Conservation (phyloP, 2,113 vertebrate genomes). For the Pontoporia blainvillei region DNA sequence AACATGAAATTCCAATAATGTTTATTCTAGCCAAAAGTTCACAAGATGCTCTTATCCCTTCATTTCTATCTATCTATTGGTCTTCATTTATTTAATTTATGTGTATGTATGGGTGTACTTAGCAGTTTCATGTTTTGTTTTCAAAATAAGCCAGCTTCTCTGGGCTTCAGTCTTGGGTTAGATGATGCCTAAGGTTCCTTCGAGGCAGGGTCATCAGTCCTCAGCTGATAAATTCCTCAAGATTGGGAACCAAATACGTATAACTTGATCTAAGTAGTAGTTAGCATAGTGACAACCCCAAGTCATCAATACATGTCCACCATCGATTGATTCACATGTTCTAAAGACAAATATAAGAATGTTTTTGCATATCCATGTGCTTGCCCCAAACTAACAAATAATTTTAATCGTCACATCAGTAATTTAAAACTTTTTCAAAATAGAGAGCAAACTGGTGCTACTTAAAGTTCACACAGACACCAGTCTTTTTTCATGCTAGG, state of each 20-base stretch:
- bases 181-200: background rate
- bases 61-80: background rate
- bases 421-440: constrained; percentile 62
- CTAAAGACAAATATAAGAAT: background rate
- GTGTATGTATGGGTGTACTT: background rate
- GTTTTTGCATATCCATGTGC: background rate
- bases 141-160: background rate
- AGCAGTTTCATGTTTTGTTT: constrained; percentile 19
- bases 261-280: background rate
- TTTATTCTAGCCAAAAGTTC: constrained; percentile 16
- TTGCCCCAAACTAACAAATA: background rate
- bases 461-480: constrained; percentile 63
- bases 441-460: constrained; percentile 22
- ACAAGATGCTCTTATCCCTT: background rate
- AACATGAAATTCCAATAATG: background rate
- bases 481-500: constrained; percentile 55
- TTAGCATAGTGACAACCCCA: background rate
- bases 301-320: background rate
- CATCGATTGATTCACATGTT: background rate
- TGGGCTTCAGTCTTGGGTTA: background rate
- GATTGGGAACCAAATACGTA: background rate
- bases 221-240: background rate
- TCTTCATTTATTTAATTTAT: background rate
- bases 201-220: background rate
- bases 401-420: constrained; percentile 60